Evolutionary conservation across 2,113 vertebrate species (phyloP), one percentile per base, ranked within the genome.

Genomic region (Bagarius yarrelli): DNA sequence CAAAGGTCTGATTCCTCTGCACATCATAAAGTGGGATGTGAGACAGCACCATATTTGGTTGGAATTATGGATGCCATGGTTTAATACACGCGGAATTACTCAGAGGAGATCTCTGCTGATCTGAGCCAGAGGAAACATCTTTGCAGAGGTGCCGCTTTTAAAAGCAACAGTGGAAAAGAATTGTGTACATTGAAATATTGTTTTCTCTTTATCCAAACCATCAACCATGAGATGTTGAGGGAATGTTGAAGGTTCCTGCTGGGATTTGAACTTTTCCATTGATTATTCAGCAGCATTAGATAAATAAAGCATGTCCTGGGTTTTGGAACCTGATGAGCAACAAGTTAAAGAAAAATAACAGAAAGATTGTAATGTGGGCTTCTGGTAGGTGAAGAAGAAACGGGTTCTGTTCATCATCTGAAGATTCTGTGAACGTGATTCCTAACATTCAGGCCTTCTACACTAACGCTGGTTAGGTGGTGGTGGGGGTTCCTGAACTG

Each of bases 1-100:
- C 57, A 60, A 47, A 77, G 63, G 52, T 57, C 66, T 47, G 14
- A 52, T 27, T 13, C 40, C 47, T 55, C 44, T 23, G 30, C 27
- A 78, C 30, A 78, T 53, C 61, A 78, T 61, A 69, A 34, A 53
- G 59, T 32, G 34, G 36, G 44, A 78, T n/a, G 52, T 40, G 34
- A 73, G 60, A 78, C 74, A 79, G 32, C 64, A 75, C 89, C 87
- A 85, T 90, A 86, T 91, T 89, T 89, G 88, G 85, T 88, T 87
- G 30, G 66, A 85, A 90, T 90, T 89, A 90, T 50, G 80, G 85
- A 85, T 86, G 84, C 87, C 87, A 16, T 85, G 88, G 76, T 88
- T 72, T 89, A 73, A 53, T 72, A 16, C n/a, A 21, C 74, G 55
- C 47, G 27, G 44, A 67, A 32, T 72, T 47, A 55, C 55, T 81